These are phyloP conservation scores for Lasiurus cinereus DNA, from an alignment of 2,113 vertebrate species.

Conservation along the genomic window DNA sequence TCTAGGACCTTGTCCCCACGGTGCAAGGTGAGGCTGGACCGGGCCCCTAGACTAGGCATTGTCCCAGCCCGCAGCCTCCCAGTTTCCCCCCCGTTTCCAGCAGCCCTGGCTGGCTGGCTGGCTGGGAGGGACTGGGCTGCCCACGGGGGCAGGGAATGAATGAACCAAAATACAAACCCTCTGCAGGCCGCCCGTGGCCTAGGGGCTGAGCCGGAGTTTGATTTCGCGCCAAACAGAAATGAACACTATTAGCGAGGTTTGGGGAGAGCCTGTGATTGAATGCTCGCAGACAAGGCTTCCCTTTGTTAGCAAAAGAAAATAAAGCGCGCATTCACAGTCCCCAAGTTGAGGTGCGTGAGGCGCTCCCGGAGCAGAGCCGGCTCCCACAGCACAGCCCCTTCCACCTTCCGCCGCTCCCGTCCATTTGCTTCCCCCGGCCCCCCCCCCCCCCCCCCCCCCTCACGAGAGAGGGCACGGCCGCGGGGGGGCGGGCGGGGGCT, in stretches of 20 bases:
- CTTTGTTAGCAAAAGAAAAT: constrained; percentile 88
- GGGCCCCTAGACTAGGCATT: neutral
- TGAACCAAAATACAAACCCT: constrained; percentile 77
- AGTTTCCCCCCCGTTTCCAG: neutral
- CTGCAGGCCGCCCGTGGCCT: constrained; percentile 69
- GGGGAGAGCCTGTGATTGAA: constrained; percentile 87
- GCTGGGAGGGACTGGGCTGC: neutral
- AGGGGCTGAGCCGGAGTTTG: constrained; percentile 73
- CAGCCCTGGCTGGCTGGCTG: neutral
- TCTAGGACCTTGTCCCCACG: neutral
- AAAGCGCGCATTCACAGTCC: constrained; percentile 87
- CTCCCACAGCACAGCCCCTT: constrained; percentile 69
- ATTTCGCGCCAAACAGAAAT: constrained; percentile 86
- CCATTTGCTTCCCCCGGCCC: neutral
- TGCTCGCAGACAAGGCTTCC: constrained; percentile 89
- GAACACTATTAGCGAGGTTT: constrained; percentile 86
- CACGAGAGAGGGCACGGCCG: no score
- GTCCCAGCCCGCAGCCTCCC: neutral
- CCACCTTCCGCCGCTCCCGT: constrained; percentile 54
- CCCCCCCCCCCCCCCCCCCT: neutral
- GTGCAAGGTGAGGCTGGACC: neutral
- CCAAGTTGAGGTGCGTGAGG: constrained; percentile 84
- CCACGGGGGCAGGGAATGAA: constrained; percentile 6
- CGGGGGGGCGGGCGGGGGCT: no score
- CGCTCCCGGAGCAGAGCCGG: neutral